Conservation (phyloP, 2,797 vertebrate genomes). For the Xenentodon cancila region DNA sequence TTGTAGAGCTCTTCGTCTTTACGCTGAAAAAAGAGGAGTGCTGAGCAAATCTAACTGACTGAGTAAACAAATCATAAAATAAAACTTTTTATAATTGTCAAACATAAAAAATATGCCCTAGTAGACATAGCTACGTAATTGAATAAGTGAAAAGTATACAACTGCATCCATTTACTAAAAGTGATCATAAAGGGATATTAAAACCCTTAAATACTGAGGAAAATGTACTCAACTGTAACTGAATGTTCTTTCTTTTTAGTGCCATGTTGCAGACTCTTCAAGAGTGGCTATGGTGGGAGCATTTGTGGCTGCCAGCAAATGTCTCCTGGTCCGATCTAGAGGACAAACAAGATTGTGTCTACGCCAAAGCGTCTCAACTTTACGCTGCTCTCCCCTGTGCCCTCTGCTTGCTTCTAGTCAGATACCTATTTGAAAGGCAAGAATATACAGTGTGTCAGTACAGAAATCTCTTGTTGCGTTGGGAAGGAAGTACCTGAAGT, state of each 20-base stretch:
- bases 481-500: background rate
- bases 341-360: slow-evolving; percentile 84
- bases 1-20: too few species aligned
- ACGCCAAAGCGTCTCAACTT: slow-evolving; percentile 87
- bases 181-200: too few species aligned
- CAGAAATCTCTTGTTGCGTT: slow-evolving; percentile 1
- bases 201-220: too few species aligned
- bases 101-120: too few species aligned
- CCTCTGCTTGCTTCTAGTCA: slow-evolving; percentile 83
- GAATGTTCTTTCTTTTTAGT: slow-evolving; percentile 26
- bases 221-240: background rate
- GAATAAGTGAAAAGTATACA: too few species aligned
- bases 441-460: slow-evolving; percentile 11
- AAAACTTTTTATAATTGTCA: too few species aligned
- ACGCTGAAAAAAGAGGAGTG: too few species aligned
- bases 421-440: slow-evolving; percentile 90
- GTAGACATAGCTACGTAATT: too few species aligned
- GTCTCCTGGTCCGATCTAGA: slow-evolving; percentile 89
- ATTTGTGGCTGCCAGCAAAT: slow-evolving; percentile 89
- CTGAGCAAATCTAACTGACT: too few species aligned
- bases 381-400: slow-evolving; percentile 85
- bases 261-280: slow-evolving; percentile 84
- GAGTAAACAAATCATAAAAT: too few species aligned
- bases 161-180: too few species aligned
- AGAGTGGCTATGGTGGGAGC: slow-evolving; percentile 93